Evolutionary conservation across 2,113 vertebrate species (phyloP), one percentile per base, ranked within the genome.

Genomic region (Melanocharis versteri): DNA sequence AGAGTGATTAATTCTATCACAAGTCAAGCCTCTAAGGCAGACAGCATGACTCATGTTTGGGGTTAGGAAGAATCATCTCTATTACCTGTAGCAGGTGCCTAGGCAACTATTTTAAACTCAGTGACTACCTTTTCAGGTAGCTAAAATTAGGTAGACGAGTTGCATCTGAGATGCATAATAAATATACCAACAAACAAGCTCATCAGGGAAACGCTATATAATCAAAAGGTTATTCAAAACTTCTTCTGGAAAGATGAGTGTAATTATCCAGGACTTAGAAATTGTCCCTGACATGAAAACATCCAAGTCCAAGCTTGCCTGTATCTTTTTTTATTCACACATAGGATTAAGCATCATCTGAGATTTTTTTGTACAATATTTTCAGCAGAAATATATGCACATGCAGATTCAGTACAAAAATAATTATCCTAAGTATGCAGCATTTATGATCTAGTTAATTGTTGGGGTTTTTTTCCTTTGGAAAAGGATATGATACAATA

Each of bases 121-220:
- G 50, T 75, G 39, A 81, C 76, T 95, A 94, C 80, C 56, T 94
- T 92, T 71, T 51, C 72, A 94, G 83, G 64, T 75, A 90, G 80
- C 80, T 95, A 95, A 96, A 97, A 93, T 97, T 93, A 93, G 79
- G 72, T 56, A 78, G 33, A 70, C 44, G 20, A 90, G 89, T 92
- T 92, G 33, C 91, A 89, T 87, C 64, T 93, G 47, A 87, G 89
- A 92, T 47, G 72, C 60, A 84, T 92, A 81, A 92, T 73, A 97
- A 96, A 97, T 70, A 92, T 21, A 90, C 31, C 80, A 94, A 94
- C 76, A 94, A 95, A 87, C 87, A 96, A 81, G 76, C 86, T 93
- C 83, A 95, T 97, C 91, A 89, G 56, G 22, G 48, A 68, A 94
- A 90, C 1, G 56, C 68, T 93, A 70, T 83, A 61, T 93, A 94